Evolutionary conservation across 2,797 vertebrate species (phyloP), one percentile per base, ranked within the genome.

Genomic region (Pipistrellus kuhlii): DNA sequence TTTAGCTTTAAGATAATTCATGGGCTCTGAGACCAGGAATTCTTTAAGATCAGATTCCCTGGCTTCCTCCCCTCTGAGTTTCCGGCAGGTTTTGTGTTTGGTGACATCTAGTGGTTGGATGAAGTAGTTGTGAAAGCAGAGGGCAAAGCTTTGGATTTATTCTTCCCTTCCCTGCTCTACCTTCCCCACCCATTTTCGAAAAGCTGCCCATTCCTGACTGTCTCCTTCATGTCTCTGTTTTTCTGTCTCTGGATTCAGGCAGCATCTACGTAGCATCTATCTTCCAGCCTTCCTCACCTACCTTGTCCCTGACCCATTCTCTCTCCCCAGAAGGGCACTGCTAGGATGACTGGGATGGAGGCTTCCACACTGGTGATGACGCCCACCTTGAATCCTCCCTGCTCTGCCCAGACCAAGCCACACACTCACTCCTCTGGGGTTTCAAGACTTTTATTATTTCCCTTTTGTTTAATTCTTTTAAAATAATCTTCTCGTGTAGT

Each of bases 41-140:
- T 72, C 14, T 82, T 77, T 35, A 51, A 32, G 21, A 32, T 82
- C 17, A 7, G 48, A 44, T 20, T 73, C 66, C 46, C n/a, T 25
- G 32, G 15, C 18, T 76, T 51, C 18, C 0, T 11, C 13, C 20
- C 41, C 17, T 17, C 1, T 0, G 10, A 41, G 1, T 46, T 75
- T 78, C 32, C 21, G 8, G 48, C 0, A 9, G 32, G n/a, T 32
- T 62, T 94, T 95, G 93, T 41, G 0, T 95, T 93, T 95, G 88
- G 75, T 84, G 94, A 91, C 97, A 95, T 93, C 97, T 96, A 82
- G 92, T 94, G 95, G 85, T 86, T 48, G 1, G 0, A 76, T 32
- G 46, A 48, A 48, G 80, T 92, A 38, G 38, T 93, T 41, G 69
- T 48, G 27, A 78, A 75, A 86, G 41, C 20, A 35, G 14, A 68